Conservation (phyloP, 2,113 vertebrate genomes). For the Lamprotornis superbus region DNA sequence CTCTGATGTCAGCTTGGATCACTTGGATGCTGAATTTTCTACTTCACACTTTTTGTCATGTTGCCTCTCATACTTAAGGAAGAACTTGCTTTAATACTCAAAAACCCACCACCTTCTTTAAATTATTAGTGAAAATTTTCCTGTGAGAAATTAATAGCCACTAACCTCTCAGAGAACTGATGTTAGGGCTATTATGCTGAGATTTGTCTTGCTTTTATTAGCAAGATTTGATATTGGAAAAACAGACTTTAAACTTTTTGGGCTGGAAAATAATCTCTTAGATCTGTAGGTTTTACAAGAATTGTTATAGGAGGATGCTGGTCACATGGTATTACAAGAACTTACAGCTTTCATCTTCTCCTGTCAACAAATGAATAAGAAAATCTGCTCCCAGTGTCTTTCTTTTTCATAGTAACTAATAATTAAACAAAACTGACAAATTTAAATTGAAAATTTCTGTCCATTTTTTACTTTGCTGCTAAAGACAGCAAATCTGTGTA, state of each 20-base stretch:
- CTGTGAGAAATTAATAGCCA: neutral
- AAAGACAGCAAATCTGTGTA: neutral
- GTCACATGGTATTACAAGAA: neutral
- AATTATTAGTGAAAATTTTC: neutral
- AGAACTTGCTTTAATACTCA: neutral
- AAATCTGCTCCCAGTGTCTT: neutral
- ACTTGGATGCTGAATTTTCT: neutral
- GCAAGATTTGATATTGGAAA: neutral
- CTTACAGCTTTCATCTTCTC: neutral
- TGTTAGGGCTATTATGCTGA: neutral
- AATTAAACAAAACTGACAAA: neutral
- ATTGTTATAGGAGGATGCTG: neutral
- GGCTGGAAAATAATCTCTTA: neutral
- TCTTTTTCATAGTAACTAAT: neutral
- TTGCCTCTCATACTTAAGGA: neutral
- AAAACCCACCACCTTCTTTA: neutral
- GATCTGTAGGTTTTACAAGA: neutral
- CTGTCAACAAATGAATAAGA: neutral
- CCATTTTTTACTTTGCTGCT: neutral
- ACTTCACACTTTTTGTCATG: neutral
- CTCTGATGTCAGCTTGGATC: neutral
- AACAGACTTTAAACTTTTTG: neutral
- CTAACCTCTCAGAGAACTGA: neutral
- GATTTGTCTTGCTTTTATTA: neutral
- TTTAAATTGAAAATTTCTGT: neutral